Evolutionary conservation across 2,888 invertebrate genomes (phyloP), one percentile per base, ranked within the genome.

Genomic region (Orthosia gracilis): DNA sequence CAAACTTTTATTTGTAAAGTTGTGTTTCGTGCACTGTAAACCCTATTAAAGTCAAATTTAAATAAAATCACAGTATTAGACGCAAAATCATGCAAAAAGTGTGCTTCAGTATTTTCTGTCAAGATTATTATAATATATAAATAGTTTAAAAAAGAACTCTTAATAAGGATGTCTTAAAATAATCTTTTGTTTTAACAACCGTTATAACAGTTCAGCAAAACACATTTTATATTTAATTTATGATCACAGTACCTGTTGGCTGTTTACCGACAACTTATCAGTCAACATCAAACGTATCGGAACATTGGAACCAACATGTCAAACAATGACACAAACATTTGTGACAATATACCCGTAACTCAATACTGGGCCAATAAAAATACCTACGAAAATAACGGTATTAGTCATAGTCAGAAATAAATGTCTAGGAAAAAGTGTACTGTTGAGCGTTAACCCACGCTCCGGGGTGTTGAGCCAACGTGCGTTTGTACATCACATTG

Each of bases 341-440:
- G 92, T 91, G 92, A 91, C 87, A 89, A 84, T 80, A 89, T 83
- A 80, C 73, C 83, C 88, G 93, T 92, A 94, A 94, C 91, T 88
- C 88, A 92, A 94, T 89, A 94, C 92, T 90, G 86, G 85, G 88
- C 90, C 91, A 93, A 94, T 93, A 92, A 92, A 93, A 92, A 93
- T 92, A 90, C 89, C 89, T 89, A 90, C 88, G 79, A 89, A 94
- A 95, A 94, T 94, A 95, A 91, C 92, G 76, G 82, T 78, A 90
- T 94, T 95, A 95, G 93, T 95, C 95, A 95, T 88, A 85, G 89
- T 87, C 91, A 75, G 85, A 93, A 95, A 95, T 94, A 94, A 90
- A 89, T 91, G 88, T 90, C 86, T 90, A 89, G 73, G 57, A 84
- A 92, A 94, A 94, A 92, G 92, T 89, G 87, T 82, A 83, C 88